Evolutionary conservation across 2,113 vertebrate species (phyloP).

Genomic region (Sylvia atricapilla): DNA sequence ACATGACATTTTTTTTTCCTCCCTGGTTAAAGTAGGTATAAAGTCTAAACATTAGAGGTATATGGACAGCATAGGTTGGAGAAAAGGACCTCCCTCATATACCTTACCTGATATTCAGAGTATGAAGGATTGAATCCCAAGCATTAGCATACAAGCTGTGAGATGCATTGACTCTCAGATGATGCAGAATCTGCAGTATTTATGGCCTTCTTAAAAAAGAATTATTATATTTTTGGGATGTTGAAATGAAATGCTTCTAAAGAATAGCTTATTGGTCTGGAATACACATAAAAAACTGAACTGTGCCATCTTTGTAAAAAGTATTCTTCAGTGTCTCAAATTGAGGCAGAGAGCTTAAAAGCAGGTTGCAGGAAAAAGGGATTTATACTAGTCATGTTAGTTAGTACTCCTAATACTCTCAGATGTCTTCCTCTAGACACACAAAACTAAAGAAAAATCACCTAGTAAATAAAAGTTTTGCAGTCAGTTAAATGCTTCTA

Average conservation of each 20-base stretch:
- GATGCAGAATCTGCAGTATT: neutral
- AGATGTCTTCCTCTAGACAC: neutral
- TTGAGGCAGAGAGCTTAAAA: neutral
- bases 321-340: neutral
- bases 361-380: neutral
- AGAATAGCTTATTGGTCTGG: neutral
- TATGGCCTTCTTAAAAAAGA: neutral
- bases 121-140: neutral
- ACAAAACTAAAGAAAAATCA: neutral
- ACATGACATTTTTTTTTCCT: neutral
- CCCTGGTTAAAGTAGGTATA: neutral
- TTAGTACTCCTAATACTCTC: neutral
- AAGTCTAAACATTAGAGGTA: neutral
- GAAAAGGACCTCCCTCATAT: neutral
- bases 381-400: neutral
- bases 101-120: neutral
- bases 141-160: neutral
- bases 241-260: neutral
- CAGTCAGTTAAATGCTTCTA: neutral
- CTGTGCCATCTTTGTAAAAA: neutral
- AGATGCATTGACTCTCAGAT: neutral
- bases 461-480: neutral
- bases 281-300: neutral
- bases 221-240: neutral
- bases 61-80: neutral